Conservation (phyloP, 2,113 vertebrate genomes). For the Cottus gobio region DNA sequence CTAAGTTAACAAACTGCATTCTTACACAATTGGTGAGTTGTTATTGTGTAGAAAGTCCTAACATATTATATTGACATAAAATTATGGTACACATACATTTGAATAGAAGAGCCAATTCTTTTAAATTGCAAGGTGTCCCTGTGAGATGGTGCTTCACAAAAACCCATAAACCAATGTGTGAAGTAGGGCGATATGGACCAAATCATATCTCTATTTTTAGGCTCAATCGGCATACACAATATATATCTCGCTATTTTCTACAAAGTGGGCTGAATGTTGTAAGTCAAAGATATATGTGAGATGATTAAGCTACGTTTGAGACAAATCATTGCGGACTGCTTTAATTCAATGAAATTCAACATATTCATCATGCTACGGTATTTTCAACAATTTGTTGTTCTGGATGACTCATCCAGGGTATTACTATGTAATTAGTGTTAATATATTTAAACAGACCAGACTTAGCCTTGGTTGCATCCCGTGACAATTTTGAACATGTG, state of each 20-base stretch:
- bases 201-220: not conserved
- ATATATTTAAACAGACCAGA: not conserved
- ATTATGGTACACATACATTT: no score
- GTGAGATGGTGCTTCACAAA: no score
- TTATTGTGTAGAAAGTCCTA: not conserved
- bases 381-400: not conserved
- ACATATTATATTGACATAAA: not conserved
- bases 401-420: not conserved
- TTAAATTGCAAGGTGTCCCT: no score
- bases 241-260: no score
- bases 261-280: not conserved
- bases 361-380: not conserved
- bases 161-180: no score
- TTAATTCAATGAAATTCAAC: not conserved
- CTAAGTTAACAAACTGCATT: not conserved
- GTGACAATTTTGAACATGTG: not conserved
- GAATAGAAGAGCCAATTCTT: no score
- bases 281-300: not conserved
- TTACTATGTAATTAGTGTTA: no score
- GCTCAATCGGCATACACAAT: not conserved
- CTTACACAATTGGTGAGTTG: not conserved
- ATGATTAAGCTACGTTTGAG: not conserved
- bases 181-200: not conserved
- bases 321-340: not conserved
- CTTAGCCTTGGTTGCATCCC: not conserved